Conservation (phyloP, 2,888 invertebrate genomes). For the Eilema sororculum region DNA sequence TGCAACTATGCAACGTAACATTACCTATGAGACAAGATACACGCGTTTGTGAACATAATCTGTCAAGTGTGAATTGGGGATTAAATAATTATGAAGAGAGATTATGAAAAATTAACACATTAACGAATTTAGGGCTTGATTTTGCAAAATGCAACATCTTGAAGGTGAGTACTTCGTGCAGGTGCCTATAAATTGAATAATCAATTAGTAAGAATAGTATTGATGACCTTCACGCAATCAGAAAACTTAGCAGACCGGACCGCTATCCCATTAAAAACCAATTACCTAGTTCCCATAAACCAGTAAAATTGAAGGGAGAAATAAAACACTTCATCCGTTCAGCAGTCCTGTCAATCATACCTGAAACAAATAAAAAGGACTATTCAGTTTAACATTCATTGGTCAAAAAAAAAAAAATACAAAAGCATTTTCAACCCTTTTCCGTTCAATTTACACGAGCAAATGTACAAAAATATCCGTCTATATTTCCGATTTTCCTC, state of each 20-base stretch:
- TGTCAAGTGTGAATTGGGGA: too few species aligned
- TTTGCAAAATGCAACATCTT: too few species aligned
- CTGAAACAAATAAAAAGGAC: conserved; percentile 15
- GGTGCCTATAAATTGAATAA: too few species aligned
- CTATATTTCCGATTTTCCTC: conserved; percentile 16
- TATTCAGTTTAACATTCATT: background rate
- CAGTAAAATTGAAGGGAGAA: background rate
- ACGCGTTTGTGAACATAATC: background rate
- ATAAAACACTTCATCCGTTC: background rate
- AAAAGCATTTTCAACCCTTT: conserved; percentile 16
- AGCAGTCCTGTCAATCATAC: conserved; percentile 1
- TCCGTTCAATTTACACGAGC: conserved; percentile 12
- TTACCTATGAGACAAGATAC: background rate
- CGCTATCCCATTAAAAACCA: background rate
- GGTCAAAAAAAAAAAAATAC: background rate
- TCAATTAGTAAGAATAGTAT: too few species aligned
- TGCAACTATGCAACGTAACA: background rate
- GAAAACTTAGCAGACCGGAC: background rate
- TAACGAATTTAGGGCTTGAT: too few species aligned
- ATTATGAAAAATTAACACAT: too few species aligned
- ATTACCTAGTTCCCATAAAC: background rate
- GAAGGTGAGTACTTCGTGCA: too few species aligned
- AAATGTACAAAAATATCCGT: conserved; percentile 24
- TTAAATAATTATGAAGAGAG: too few species aligned
- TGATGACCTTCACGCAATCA: too few species aligned